Base-by-base conservation (phyloP, 2,797 vertebrate species). In the Sebastes glaucus region DNA sequence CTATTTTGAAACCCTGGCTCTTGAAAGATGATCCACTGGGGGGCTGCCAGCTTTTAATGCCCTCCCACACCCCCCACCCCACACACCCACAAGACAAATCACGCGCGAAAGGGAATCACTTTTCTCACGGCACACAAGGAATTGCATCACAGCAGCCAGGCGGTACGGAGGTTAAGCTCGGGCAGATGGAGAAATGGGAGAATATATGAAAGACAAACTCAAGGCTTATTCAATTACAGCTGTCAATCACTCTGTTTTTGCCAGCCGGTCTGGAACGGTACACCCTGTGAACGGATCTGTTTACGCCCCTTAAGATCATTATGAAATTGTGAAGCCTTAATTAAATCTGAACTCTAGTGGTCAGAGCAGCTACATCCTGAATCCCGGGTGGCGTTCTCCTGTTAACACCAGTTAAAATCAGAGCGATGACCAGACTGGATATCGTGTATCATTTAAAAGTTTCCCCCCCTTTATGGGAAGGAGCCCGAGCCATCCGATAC, bases 1-100 rank as follows among this genome's bases (percentile, higher is more conserved):
- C 90, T 95, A 96, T 95, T 96, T 96, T 94, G 64, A 95, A 95
- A 92, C 84, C 27, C 22, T 22, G 78, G 78, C 66, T 77, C 84
- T 87, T 78, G 93, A 93, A 93, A 94, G 89, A 87, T 61, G 90
- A 94, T 87, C 90, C 66, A 61, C 77, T 25, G 38, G 28, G 74
- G 61, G 16, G 52, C 49, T 61, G 69, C 53, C 13, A 79, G 87
- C 78, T 87, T 91, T 88, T 90, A 89, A 88, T 84, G 80, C 68
- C 67, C 79, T 62, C 82, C 62, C 68, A 80, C 66, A 63, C 79
- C 56, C 81, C 55, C 61, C 57, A 7, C 61, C 64, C 59, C 28
- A 18, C 16, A 18, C 57, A 9, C 42, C 42, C 79, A 85, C 60
- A 84, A 87, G 87, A 89, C 82, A 83, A 76, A 92, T 64, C 81